A percentile compares a stretch with the other conserved stretches of the same genome.
Conservation (phyloP, 2,113 vertebrate genomes). For the Nycticebus coucang region DNA sequence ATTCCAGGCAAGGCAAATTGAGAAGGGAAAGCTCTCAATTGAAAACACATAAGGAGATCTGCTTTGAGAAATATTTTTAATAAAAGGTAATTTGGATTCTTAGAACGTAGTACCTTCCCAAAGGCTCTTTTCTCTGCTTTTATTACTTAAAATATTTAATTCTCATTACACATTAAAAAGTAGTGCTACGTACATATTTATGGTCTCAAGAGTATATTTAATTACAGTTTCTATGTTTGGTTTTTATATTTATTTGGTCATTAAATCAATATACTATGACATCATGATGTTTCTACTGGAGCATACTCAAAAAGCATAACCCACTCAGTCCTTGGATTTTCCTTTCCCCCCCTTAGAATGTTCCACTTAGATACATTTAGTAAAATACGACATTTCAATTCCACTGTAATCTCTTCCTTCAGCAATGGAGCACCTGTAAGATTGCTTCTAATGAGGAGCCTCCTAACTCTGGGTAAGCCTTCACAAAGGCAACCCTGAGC, state of each 20-base stretch:
- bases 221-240: background rate
- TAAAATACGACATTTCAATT: constrained; percentile 20
- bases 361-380: background rate
- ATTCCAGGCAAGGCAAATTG: constrained; percentile 27
- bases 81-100: constrained; percentile 51
- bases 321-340: background rate
- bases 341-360: background rate
- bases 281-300: background rate
- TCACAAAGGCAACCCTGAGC: background rate
- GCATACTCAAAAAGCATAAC: background rate
- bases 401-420: constrained; percentile 7
- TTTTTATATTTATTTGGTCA: background rate
- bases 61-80: constrained; percentile 51
- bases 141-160: constrained; percentile 30
- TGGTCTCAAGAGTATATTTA: constrained; percentile 32
- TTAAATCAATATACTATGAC: constrained; percentile 1
- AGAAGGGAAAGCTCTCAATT: background rate
- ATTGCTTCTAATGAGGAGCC: background rate
- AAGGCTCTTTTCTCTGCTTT: constrained; percentile 41
- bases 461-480: background rate
- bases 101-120: background rate
- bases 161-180: constrained; percentile 28
- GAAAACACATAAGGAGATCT: background rate
- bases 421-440: background rate
- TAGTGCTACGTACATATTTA: background rate